Evolutionary conservation across 1,140 invertebrate species (phyloP).

Genomic region (Drosophila carrolli): DNA sequence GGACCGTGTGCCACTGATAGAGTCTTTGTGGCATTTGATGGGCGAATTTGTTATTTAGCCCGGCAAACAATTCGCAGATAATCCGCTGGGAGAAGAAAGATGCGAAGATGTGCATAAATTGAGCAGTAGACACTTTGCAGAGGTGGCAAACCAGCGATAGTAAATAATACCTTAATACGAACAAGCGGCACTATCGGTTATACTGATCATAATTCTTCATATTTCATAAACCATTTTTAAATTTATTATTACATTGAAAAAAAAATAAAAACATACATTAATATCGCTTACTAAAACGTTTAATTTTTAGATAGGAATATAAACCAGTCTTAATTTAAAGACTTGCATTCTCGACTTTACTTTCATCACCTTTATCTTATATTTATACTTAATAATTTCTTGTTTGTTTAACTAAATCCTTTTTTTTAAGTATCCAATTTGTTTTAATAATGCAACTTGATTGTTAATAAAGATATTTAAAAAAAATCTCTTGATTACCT

Average conservation of each 20-base stretch:
- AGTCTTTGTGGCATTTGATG: conserved; percentile 83
- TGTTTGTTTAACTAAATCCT: no score
- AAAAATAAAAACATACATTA: no score
- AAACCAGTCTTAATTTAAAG: no score
- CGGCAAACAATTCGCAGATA: conserved; percentile 62
- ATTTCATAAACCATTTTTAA: no score
- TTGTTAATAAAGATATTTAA: conserved; percentile 5
- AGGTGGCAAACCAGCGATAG: not conserved
- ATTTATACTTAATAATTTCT: no score
- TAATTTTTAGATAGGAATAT: no score
- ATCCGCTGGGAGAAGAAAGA: conserved; percentile 38
- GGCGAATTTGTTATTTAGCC: conserved; percentile 84
- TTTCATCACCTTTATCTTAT: no score
- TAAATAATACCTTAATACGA: not conserved
- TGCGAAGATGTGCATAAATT: conserved; percentile 73
- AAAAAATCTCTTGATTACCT: not conserved
- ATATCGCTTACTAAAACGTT: no score
- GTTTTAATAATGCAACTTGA: not conserved
- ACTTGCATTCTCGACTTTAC: no score
- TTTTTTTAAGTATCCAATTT: no score
- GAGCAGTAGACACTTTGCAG: conserved; percentile 31
- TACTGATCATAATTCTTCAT: no score
- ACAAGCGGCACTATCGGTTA: not conserved
- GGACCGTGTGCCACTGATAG: conserved; percentile 54
- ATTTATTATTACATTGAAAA: no score